A percentile compares a stretch with the other conserved stretches of the same genome.
Evolutionary conservation across 2,888 invertebrate genomes (phyloP).

Genomic region (Nudaria mundana): DNA sequence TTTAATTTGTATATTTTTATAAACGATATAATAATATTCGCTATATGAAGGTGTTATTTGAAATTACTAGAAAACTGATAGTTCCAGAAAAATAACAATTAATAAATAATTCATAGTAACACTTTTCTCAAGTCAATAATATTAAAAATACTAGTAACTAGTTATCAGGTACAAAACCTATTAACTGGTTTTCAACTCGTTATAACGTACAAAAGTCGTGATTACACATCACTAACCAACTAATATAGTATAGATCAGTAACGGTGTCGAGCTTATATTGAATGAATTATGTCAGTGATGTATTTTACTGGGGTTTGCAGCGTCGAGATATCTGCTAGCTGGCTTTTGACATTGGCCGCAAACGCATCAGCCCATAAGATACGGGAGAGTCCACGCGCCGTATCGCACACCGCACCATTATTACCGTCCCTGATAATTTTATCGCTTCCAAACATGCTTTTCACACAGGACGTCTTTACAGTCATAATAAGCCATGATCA

Average conservation of each 20-base stretch:
- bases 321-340: slow-evolving; percentile 81
- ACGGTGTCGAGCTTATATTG: slow-evolving; percentile 53
- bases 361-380: slow-evolving; percentile 70
- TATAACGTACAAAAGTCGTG: slow-evolving; percentile 51
- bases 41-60: too few relatives aligned
- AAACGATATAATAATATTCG: too few relatives aligned
- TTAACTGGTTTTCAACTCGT: too few relatives aligned
- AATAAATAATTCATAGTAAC: too few relatives aligned
- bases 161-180: slow-evolving; percentile 22
- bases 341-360: slow-evolving; percentile 81
- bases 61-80: too few relatives aligned
- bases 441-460: slow-evolving; percentile 40
- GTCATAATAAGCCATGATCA: slow-evolving; percentile 75
- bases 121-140: too few relatives aligned
- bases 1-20: too few relatives aligned
- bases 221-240: slow-evolving; percentile 62
- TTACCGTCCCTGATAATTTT: slow-evolving; percentile 69
- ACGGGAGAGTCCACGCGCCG: slow-evolving; percentile 70
- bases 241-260: slow-evolving; percentile 55
- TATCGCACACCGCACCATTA: slow-evolving; percentile 71
- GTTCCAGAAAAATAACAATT: too few relatives aligned
- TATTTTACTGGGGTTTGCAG: slow-evolving; percentile 79
- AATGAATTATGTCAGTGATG: slow-evolving; percentile 66
- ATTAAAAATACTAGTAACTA: background rate
- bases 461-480: slow-evolving; percentile 55